Evolutionary conservation across 2,888 invertebrate species (phyloP), one percentile per base, ranked within the genome.

Genomic region (Thera obeliscata): DNA sequence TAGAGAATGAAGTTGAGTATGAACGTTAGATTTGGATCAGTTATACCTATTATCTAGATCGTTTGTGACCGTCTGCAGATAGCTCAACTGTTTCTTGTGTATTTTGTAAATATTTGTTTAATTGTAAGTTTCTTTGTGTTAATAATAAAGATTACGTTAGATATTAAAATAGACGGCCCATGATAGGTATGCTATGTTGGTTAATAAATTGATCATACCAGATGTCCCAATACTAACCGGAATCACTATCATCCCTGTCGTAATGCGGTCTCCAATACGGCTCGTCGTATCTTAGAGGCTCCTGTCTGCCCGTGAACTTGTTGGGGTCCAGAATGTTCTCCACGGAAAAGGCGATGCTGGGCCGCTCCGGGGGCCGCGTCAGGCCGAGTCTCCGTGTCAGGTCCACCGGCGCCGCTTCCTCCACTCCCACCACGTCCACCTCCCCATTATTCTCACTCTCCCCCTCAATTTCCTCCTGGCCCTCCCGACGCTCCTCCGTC

Each of bases 291-390:
- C 93, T 88, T 69, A 94, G 83, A 41, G 94, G 94, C 11, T 88
- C 90, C 66, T 94, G 69, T 8, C 69, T 48, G 43, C 97, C 97
- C 38, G 97, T 98, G 86, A 98, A 98, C 91, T 98, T 98, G 79
- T 96, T 98, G 3, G 98, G 98, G 88, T 98, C 98, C 76, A 98
- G 90, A 74, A 98, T 98, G 83, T 98, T 98, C 91, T 98, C 98
- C 35, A 98, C 98, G 4, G 97, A 97, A 89, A 98, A 98, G 22
- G 98, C 97, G 73, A 98, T 93, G 2, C 90, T 85, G 0, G 89
- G 83, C 61, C 95, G 76, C 95, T 96, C 93, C 0, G 91, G 90
- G 2, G 93, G 87, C 78, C 96, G 89, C 61, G 95, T 95, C 69
- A 95, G 91, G 58, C 94, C 94, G 64, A 95, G 88, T 50, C 95